Evolutionary conservation across 2,888 invertebrate species (phyloP).

Genomic region (Macaria notata): DNA sequence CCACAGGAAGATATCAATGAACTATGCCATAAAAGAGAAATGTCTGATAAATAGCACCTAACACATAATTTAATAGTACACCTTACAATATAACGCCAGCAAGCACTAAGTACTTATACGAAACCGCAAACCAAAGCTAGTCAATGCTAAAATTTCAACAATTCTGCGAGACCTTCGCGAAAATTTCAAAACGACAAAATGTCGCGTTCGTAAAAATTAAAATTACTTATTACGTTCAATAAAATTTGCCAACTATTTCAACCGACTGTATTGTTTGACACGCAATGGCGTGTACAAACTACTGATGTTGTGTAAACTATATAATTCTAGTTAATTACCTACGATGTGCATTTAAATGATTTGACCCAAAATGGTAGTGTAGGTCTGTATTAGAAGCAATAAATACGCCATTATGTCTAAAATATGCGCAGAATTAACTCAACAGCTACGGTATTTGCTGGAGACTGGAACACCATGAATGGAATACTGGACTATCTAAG

Average conservation of each 20-base stretch:
- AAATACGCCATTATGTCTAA: no score
- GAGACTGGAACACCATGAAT: no score
- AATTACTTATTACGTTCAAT: conserved; percentile 7
- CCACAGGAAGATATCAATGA: no score
- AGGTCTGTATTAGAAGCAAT: neutral
- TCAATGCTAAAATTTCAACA: neutral
- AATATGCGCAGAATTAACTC: no score
- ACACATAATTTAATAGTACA: no score
- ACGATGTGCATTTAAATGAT: conserved; percentile 17
- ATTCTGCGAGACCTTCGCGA: conserved; percentile 1
- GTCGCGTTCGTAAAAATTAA: conserved; percentile 7
- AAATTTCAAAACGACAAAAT: conserved; percentile 10
- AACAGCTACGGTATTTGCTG: no score
- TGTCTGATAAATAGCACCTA: no score
- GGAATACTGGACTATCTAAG: no score
- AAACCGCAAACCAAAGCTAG: no score
- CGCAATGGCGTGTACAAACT: conserved; percentile 18
- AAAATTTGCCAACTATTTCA: conserved; percentile 6
- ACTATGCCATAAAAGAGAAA: no score
- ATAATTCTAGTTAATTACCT: conserved; percentile 14
- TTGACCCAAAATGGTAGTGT: conserved; percentile 5
- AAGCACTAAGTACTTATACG: no score
- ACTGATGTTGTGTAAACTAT: neutral
- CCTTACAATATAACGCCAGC: no score
- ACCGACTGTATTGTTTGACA: conserved; percentile 14